Evolutionary conservation across 2,888 invertebrate genomes (phyloP).

Genomic region (Bruchidius siliquastri): DNA sequence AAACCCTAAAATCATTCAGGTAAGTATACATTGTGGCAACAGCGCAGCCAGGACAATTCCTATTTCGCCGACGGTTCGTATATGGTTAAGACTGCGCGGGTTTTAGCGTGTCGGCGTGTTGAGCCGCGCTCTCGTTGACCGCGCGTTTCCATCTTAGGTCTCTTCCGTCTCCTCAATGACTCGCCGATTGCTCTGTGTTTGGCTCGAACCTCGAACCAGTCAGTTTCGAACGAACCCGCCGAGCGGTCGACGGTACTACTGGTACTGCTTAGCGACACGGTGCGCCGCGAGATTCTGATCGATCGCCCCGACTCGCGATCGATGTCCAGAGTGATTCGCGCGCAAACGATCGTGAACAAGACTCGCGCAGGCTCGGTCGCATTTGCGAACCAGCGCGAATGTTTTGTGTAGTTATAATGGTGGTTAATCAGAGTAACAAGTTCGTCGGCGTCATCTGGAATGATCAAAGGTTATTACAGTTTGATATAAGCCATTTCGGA

Average conservation of each 20-base stretch:
- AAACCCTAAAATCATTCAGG: no score
- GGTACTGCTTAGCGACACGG: not conserved
- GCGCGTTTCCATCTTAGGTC: not conserved
- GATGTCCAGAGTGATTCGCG: not conserved
- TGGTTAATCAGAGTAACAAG: not conserved
- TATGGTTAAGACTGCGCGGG: not conserved
- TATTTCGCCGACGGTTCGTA: not conserved
- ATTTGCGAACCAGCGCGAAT: not conserved
- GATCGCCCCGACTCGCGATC: not conserved
- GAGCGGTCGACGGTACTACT: not conserved
- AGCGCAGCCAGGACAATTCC: not conserved
- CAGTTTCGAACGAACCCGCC: not conserved
- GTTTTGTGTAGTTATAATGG: not conserved
- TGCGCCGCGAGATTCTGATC: not conserved
- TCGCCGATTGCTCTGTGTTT: not conserved
- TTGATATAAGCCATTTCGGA: no score
- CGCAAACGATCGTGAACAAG: not conserved
- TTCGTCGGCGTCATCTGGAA: not conserved
- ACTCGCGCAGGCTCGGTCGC: not conserved
- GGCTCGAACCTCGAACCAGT: not conserved
- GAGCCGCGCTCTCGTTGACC: not conserved
- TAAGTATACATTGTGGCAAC: not conserved
- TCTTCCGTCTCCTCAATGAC: not conserved
- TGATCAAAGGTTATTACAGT: not conserved
- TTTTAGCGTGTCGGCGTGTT: not conserved